phyloP scores from a whole-genome alignment of 2,113 vertebrate species.

The Microcebus griseorufus region DNA sequence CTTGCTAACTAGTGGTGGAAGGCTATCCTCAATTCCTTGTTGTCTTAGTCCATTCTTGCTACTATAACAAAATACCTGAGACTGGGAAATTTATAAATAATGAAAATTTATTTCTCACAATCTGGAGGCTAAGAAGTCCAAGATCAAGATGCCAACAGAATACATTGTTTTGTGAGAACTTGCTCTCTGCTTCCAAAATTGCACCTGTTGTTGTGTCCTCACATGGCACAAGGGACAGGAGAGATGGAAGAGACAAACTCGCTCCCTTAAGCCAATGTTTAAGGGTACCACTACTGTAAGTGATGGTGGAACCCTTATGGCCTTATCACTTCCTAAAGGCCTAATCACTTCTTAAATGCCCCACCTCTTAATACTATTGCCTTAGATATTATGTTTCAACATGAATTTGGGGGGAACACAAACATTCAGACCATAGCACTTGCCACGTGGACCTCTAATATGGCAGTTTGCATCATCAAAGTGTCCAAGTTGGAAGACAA shows the following conservation, averaged over 20 bases:
- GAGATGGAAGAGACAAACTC: no score
- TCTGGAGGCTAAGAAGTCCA: neutral
- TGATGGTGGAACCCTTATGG: neutral
- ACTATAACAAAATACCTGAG: neutral
- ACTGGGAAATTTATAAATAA: neutral
- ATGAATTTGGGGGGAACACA: neutral
- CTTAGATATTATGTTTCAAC: neutral
- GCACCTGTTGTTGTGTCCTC: neutral
- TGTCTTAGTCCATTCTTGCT: neutral
- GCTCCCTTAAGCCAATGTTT: neutral
- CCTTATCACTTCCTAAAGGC: no score
- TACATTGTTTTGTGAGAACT: neutral
- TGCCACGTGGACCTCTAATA: neutral
- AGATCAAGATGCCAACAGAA: neutral
- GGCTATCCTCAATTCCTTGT: neutral
- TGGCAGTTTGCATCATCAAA: neutral
- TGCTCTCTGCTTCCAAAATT: neutral
- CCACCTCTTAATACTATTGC: neutral
- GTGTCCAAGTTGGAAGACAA: neutral
- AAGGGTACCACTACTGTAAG: neutral
- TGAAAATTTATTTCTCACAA: neutral
- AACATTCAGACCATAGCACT: neutral
- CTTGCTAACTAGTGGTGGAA: neutral
- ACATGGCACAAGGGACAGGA: neutral
- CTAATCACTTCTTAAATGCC: no score